Conservation (phyloP, 2,797 vertebrate species). For the Distichodus sexfasciatus region DNA sequence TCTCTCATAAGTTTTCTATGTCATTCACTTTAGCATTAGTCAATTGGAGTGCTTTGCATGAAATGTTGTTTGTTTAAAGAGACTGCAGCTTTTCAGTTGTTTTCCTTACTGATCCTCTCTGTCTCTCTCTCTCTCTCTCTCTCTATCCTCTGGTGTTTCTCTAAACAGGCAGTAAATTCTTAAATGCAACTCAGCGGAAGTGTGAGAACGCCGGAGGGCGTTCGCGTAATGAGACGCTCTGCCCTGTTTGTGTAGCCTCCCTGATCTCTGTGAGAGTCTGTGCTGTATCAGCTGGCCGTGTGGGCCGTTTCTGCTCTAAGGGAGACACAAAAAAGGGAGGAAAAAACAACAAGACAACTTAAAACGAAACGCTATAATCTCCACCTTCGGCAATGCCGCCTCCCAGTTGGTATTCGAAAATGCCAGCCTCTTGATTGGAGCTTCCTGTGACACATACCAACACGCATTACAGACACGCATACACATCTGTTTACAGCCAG, state of each 20-base stretch:
- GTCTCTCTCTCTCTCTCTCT: constrained; percentile 13
- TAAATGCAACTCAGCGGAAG: constrained; percentile 35
- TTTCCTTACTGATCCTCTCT: constrained; percentile 35
- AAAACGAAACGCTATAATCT: neutral
- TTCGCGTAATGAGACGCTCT: constrained; percentile 48
- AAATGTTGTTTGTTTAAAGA: neutral
- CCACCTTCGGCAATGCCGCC: neutral
- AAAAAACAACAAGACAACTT: neutral
- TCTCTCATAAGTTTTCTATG: no score
- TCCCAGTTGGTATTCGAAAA: neutral
- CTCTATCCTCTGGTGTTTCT: constrained; percentile 27
- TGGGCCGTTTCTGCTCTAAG: constrained; percentile 31
- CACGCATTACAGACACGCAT: neutral
- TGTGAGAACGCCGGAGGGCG: constrained; percentile 19
- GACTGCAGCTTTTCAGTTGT: neutral
- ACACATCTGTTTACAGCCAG: constrained; percentile 26
- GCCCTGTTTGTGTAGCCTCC: constrained; percentile 31
- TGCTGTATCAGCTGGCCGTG: constrained; percentile 26
- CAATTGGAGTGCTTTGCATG: no score
- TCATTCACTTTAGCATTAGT: no score
- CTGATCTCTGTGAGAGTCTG: constrained; percentile 38
- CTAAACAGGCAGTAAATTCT: constrained; percentile 39
- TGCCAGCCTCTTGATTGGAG: constrained; percentile 4
- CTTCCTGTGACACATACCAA: constrained; percentile 1
- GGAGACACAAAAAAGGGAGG: neutral